Base-by-base conservation (phyloP, 2,888 invertebrate species). In the Aelia acuminata region DNA sequence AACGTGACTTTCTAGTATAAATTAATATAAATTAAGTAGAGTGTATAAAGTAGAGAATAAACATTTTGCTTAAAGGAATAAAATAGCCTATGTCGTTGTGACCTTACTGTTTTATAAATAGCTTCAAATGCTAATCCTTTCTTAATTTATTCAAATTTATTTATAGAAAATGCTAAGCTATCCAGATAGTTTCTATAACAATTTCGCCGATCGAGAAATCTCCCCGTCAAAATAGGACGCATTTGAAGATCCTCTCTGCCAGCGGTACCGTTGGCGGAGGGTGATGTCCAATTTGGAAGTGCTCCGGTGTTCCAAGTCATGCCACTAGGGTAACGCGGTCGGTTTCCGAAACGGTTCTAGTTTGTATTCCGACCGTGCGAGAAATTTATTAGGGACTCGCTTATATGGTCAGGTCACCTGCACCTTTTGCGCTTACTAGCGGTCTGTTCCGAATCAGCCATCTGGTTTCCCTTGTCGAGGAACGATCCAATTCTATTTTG, bases 111-210 rank as follows among this genome's bases (percentile, higher is more conserved):
- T 35, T 70, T 35, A 70, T 70, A 1, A 70, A 35, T 70, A 70
- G 31, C 63, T 35, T n/a, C 5, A 70, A 70, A 70, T 70, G 63
- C 18, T 70, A 70, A 70, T 70, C 8, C 20, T 20, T 35, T 35
- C 31, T 18, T 70, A 70, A 70, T 70, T 70, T 31, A 70, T 70
- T 70, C 31, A 70, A 70, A 70, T 70, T 35, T 70, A 70, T 70
- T 70, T 70, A 70, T 70, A 70, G 31, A 70, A 15, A 20, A 70
- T 70, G 31, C 63, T 70, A 70, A 7, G 7, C 35, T 31, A 20
- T 35, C 1, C 35, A 70, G 63, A 18, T 5, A 26, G 35, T 70
- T 26, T 10, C 26, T 15, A 26, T 26, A 26, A 57, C 26, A 57
- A 57, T 57, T 70, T 70, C 18, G 8, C 63, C 31, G 35, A n/a